Base-by-base conservation (phyloP, 2,888 invertebrate species). In the Agriotes lineatus region DNA sequence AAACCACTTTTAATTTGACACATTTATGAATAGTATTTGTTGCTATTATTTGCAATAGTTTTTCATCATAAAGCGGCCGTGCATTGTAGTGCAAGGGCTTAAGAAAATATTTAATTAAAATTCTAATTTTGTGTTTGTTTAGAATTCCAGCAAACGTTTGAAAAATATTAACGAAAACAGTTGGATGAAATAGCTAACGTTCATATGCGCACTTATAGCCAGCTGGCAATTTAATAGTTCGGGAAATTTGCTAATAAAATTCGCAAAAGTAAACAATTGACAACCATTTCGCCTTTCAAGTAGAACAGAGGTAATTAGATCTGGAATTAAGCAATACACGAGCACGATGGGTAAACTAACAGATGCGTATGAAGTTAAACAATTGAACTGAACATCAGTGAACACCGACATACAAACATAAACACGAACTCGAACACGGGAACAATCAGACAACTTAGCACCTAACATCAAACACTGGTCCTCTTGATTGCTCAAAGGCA, bases 351-450 rank as follows among this genome's bases (percentile, higher is more conserved):
- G 74, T 69, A 70, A 74, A 74, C 71, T 72, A 72, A 72, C 70
- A 74, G 72, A 69, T 69, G 70, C 70, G 67, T 70, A 72, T 77
- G 76, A 79, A 80, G 79, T 80, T 79, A 79, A 79, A 80, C 80
- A 80, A 81, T 80, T 78, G 78, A 79, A 79, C 75, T 78, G 80
- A 78, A 79, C 79, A 80, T 80, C 80, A 80, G 78, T 79, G 78
- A 78, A 72, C 72, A 67, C 70, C 75, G 73, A 75, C 75, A 76
- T 77, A 77, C 79, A 78, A 80, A 80, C 79, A 79, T 79, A 80
- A 80, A 80, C 79, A 80, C 72, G 75, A 76, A 78, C 70, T 68
- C 59, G 72, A 70, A 70, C 69, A 68, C 70, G 74, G 74, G 70
- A 79, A 80, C 78, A 78, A 80, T 79, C 77, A 77, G 77, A 77